These are phyloP conservation scores for Nasonia vitripennis DNA, from an alignment of 1,140 invertebrate species.

Conservation along the genomic window DNA sequence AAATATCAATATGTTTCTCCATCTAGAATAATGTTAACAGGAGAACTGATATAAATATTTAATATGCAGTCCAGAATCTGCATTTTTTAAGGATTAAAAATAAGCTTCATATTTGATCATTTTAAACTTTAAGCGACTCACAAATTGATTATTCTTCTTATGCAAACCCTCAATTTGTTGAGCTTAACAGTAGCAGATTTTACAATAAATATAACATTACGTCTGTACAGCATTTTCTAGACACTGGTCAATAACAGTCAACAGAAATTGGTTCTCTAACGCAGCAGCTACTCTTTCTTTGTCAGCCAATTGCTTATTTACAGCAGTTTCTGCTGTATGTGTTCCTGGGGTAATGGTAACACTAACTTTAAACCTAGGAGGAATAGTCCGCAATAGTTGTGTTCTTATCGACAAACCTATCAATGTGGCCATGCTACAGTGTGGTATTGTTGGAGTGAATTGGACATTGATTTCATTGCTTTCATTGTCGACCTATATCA, in stretches of 20 bases:
- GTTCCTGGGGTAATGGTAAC: slow-evolving; percentile 95
- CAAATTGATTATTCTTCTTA: not conserved
- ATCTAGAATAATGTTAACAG: too few relatives aligned
- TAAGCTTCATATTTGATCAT: not conserved
- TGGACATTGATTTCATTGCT: slow-evolving; percentile 84
- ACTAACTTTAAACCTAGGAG: slow-evolving; percentile 90
- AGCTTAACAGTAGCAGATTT: not conserved
- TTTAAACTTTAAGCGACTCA: not conserved
- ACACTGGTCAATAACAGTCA: slow-evolving; percentile 97
- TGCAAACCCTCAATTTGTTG: not conserved
- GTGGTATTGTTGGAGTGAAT: slow-evolving; percentile 99
- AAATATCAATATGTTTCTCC: too few relatives aligned
- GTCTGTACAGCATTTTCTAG: slow-evolving; percentile 68
- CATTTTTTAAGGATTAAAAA: not conserved
- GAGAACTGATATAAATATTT: too few relatives aligned
- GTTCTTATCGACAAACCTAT: slow-evolving; percentile 94
- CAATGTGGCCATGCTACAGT: slow-evolving; percentile 99
- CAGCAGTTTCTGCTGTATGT: slow-evolving; percentile 92
- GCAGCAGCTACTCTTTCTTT: slow-evolving; percentile 99
- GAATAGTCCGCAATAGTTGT: slow-evolving; percentile 91
- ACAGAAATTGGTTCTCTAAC: slow-evolving; percentile 92
- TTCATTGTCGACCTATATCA: slow-evolving; percentile 80
- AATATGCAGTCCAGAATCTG: too few relatives aligned
- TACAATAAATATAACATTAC: not conserved
- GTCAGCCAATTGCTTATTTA: slow-evolving; percentile 98